phyloP scores from a whole-genome alignment of 1,140 invertebrate genomes.

The Patella vulgata region DNA sequence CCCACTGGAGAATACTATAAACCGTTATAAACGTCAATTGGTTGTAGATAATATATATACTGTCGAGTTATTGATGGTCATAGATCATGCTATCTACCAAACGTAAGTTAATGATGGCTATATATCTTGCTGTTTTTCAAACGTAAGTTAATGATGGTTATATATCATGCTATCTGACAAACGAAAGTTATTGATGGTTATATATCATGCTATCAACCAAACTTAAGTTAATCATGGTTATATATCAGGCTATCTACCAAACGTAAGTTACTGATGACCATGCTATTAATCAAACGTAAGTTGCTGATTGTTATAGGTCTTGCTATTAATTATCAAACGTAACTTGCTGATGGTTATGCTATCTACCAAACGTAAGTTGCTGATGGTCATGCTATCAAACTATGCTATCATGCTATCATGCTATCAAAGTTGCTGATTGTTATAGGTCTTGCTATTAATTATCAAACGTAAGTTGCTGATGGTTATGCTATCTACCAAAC shows the following conservation, averaged over 20 bases:
- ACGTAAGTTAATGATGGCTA: conserved; percentile 23
- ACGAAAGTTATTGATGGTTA: conserved; percentile 23
- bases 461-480: no score
- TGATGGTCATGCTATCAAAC: neutral
- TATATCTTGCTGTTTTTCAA: conserved; percentile 19
- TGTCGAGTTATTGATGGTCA: conserved; percentile 25
- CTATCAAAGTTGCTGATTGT: neutral
- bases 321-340: neutral
- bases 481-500: neutral
- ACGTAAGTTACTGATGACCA: neutral
- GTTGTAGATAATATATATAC: neutral
- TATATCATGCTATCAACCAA: conserved; percentile 22
- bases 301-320: neutral
- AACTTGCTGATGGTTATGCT: no score
- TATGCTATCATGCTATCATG: no score
- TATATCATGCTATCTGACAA: conserved; percentile 20
- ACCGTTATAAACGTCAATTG: conserved; percentile 6
- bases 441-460: neutral
- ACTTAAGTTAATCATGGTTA: conserved; percentile 1
- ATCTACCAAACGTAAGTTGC: neutral
- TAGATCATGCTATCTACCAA: conserved; percentile 24
- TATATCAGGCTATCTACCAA: no score
- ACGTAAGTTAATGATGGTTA: conserved; percentile 24
- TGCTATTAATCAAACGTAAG: neutral
- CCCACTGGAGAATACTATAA: neutral